A percentile compares a stretch with the other conserved stretches of the same genome.
Conservation (phyloP, 1,140 invertebrate genomes). For the Copidosoma floridanum region DNA sequence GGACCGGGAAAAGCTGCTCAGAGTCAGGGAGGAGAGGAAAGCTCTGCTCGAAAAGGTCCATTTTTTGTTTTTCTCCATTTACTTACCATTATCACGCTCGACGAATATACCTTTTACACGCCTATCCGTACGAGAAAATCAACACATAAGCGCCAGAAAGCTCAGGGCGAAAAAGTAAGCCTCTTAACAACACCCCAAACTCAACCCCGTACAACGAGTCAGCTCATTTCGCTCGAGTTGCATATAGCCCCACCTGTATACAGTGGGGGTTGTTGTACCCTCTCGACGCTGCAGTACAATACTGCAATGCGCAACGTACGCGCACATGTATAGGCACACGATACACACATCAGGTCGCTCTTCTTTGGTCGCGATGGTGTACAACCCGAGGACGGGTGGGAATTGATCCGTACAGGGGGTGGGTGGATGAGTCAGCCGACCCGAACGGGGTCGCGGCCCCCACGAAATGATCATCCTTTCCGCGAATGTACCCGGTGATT, state of each 20-base stretch:
- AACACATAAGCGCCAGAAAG: too few species aligned
- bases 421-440: constrained; percentile 3
- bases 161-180: too few species aligned
- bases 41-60: constrained; percentile 52
- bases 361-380: background rate
- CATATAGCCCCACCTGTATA: too few species aligned
- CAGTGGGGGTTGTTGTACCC: background rate
- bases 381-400: background rate
- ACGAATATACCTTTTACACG: background rate
- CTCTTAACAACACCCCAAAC: too few species aligned
- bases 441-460: background rate
- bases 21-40: constrained; percentile 50
- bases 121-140: too few species aligned
- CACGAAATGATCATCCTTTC: too few species aligned
- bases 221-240: too few species aligned
- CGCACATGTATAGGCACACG: too few species aligned
- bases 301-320: constrained; percentile 3
- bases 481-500: too few species aligned
- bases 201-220: too few species aligned
- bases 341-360: too few species aligned
- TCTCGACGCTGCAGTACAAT: background rate
- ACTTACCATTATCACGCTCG: background rate
- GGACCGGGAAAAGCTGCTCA: constrained; percentile 50
- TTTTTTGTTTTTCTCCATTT: background rate
- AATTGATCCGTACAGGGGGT: background rate